A percentile compares a stretch with the other conserved stretches of the same genome.
phyloP scores from a whole-genome alignment of 2,113 vertebrate species.

The Antechinus stuartii region DNA sequence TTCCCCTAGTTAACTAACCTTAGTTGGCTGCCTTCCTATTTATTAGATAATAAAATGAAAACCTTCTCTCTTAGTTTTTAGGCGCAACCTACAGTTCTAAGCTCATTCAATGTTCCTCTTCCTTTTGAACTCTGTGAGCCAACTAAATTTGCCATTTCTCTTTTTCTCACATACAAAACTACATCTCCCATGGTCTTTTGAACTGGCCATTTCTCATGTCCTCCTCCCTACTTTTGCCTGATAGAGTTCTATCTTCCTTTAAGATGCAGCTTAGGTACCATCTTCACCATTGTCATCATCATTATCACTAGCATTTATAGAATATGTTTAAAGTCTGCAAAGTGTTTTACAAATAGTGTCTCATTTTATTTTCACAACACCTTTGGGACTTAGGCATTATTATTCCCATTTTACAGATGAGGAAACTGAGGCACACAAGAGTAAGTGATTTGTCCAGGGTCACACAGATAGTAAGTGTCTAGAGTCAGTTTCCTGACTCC shows the following conservation, averaged over 20 bases:
- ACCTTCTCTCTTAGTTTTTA: neutral
- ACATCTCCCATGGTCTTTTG: neutral
- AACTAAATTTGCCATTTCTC: neutral
- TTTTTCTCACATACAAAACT: neutral
- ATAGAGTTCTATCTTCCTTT: no score
- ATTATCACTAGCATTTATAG: no score
- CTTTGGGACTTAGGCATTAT: no score
- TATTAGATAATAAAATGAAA: neutral
- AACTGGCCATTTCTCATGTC: neutral
- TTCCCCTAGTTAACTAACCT: neutral
- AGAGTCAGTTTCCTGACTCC: neutral
- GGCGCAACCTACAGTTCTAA: neutral
- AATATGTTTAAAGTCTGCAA: no score
- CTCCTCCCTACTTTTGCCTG: neutral
- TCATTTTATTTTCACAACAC: no score
- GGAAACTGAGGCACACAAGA: no score
- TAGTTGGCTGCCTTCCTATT: neutral
- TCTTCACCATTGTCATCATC: no score
- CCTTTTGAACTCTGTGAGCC: neutral
- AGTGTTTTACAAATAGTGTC: no score
- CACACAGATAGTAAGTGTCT: neutral
- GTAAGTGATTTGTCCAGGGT: neutral
- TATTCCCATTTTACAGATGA: no score
- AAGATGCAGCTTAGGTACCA: no score
- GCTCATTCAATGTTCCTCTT: neutral